Conservation (phyloP, 2,113 vertebrate species). For the Camarhynchus parvulus region DNA sequence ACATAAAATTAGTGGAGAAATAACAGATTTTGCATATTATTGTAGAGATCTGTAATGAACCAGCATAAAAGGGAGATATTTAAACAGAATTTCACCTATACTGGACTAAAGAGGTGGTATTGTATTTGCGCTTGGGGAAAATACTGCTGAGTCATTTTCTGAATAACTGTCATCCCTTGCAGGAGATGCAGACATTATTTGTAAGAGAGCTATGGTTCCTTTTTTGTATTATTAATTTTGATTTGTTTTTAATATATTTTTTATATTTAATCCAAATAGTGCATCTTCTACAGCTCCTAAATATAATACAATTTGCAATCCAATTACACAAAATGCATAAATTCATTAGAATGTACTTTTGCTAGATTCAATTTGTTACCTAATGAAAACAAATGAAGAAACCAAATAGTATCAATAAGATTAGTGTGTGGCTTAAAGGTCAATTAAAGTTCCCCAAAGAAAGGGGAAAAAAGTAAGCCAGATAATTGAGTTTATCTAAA, state of each 20-base stretch:
- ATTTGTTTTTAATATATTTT: background rate
- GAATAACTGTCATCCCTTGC: background rate
- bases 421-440: conserved; percentile 56
- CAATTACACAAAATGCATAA: conserved; percentile 13
- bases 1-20: background rate
- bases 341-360: conserved; percentile 44
- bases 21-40: background rate
- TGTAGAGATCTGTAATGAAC: background rate
- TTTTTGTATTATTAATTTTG: background rate
- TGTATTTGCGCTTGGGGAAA: background rate
- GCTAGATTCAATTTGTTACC: conserved; percentile 18
- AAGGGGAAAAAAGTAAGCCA: background rate
- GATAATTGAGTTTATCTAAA: conserved; percentile 3
- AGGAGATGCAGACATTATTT: background rate
- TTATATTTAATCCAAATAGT: background rate
- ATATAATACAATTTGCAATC: conserved; percentile 3
- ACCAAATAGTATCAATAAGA: conserved; percentile 30
- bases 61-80: background rate
- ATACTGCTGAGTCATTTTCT: background rate
- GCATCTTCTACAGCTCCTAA: background rate
- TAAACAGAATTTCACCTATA: background rate
- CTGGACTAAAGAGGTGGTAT: background rate
- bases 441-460: conserved; percentile 25
- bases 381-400: conserved; percentile 65
- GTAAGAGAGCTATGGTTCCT: background rate